Evolutionary conservation across 2,797 vertebrate genomes (phyloP).

Genomic region (Linurgus olivaceus): DNA sequence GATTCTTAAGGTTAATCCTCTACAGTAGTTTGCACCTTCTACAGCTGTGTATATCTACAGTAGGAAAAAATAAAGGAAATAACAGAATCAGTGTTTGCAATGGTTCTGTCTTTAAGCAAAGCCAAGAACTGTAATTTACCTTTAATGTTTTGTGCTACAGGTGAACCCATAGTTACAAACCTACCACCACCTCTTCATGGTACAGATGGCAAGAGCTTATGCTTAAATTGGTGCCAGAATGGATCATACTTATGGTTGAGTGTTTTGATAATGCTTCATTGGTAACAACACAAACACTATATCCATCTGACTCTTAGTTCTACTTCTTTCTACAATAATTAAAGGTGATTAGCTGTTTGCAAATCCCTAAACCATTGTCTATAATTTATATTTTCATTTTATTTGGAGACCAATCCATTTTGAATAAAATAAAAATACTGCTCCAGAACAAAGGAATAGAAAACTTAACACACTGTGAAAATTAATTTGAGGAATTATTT

Average conservation of each 20-base stretch:
- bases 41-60: background rate
- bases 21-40: background rate
- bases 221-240: background rate
- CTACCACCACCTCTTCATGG: background rate
- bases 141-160: background rate
- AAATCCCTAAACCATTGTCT: background rate
- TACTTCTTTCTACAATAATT: background rate
- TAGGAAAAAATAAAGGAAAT: background rate
- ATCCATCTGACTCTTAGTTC: background rate
- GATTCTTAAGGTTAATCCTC: background rate
- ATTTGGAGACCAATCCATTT: background rate
- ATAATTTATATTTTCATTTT: background rate
- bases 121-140: background rate
- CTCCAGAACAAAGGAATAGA: background rate
- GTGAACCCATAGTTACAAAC: background rate
- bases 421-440: background rate
- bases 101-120: background rate
- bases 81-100: background rate
- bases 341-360: background rate
- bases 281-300: background rate
- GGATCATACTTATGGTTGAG: background rate
- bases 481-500: background rate
- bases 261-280: background rate
- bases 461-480: background rate
- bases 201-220: background rate